Evolutionary conservation across 2,113 vertebrate genomes (phyloP), one percentile per base, ranked within the genome.

Genomic region (Gopherus flavomarginatus): DNA sequence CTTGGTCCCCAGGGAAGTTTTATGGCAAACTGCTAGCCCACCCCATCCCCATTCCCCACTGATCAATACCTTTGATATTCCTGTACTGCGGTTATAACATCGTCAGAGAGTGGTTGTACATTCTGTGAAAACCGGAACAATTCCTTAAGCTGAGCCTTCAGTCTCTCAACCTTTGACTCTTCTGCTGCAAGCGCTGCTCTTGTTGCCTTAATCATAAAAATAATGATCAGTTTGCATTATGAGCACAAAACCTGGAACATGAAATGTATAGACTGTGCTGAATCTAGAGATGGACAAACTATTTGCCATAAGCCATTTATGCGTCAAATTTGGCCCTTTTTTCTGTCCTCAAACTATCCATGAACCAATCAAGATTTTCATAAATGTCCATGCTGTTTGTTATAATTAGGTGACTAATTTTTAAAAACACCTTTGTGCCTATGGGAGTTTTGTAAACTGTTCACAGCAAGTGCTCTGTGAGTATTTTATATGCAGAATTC

Each of bases 141-240:
- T 50, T 99, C 98, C 96, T 99, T 99, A 77, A 99, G 98, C 94
- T 99, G 98, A 69, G 97, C 90, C 96, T 99, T 99, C 78, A 99
- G 98, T 83, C 96, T 94, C 85, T 99, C 98, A 87, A 98, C 98
- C 65, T 98, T 98, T 3, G 98, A 96, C 87, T 99, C 99, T 96
- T 99, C 99, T 0, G 95, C 96, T 14, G 96, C 97, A 93, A 99
- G 98, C 31, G 97, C 97, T 1, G 96, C 98, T 96, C 96, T 98
- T 0, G 97, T 98, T 8, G 92, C 98, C 99, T 99, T 98, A 14
- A 95, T 95, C 85, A 95, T 6, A 94, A 42, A 97, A 93, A 96
- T 0, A 89, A 86, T 6, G 5, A 94, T 83, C 59, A 56, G 49
- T 57, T 92, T 47, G 90, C 38, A 86, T 10, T 14, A 90, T 35